Evolutionary conservation across 2,888 invertebrate genomes (phyloP), one percentile per base, ranked within the genome.

Genomic region (Dimorphilus gyrociliatus): DNA sequence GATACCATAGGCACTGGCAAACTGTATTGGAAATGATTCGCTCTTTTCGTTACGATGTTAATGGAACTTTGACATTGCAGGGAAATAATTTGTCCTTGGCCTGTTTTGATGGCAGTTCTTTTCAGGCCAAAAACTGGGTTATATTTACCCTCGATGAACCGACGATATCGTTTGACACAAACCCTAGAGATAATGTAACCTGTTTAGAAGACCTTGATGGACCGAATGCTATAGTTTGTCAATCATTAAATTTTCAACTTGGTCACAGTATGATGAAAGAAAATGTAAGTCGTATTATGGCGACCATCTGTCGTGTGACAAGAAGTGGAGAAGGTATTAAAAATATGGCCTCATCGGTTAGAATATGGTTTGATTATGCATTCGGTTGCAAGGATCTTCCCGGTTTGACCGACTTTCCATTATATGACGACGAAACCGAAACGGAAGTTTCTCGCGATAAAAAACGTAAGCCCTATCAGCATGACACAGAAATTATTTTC

Each of bases 301-400:
- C 82, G 15, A 86, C 84, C 7, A 85, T 92, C 32, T 85, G 85
- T 55, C 76, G 84, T 54, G 77, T 90, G 51, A 81, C 85, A 30
- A 70, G 90, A 29, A n/a, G n/a, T n/a, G 84, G 81, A 44, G 76
- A 86, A 38, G 74, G 86, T 37, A 88, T 90, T 66, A 88, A 88
- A 39, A 90, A 88, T 18, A 88, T 88, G 65, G 88, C 88, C 64
- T 81, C 85, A 63, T 80, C 80, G 21, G 70, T 90, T 23, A 77
- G 79, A 50, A 90, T 92, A 64, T 92, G 92, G 90, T 90, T 92
- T 68, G 78, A 81, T 49, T 92, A 92, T 63, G 84, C 90, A 0
- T n/a, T n/a, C n/a, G n/a, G n/a, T n/a, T n/a, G n/a, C n/a, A n/a
- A n/a, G n/a, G n/a, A n/a, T n/a, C n/a, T n/a, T n/a, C n/a, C n/a